Base-by-base conservation (phyloP, 2,113 vertebrate species). In the Danio rerio region DNA sequence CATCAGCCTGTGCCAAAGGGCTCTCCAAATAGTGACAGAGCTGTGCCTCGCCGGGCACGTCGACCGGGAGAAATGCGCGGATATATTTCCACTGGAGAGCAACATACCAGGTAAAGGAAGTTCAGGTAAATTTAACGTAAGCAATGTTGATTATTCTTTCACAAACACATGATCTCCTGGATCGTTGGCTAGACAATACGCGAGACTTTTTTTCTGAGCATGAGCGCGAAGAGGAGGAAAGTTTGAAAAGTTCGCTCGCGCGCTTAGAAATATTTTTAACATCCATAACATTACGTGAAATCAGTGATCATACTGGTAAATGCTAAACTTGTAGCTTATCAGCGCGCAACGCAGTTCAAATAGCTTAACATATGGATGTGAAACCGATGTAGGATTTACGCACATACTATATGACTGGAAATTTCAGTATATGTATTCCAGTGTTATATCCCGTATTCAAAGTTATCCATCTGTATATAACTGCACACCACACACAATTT, bases 21-120 rank as follows among this genome's bases (percentile, higher is more conserved):
- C 97, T 80, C 94, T 99, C 84, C 96, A 96, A 85, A 97, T 99
- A 89, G 94, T 99, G 63, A 95, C 95, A 69, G 97, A 98, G 91
- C 96, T 99, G 59, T 99, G 97, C 88, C 94, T 97, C 72, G 93
- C 95, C 20, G 97, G 96, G 79, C 94, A 96, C 87, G 96, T 98
- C 83, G 96, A 97, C 84, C 90, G 94, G 90, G 96, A 98, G 89
- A 96, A 96, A 92, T 99, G 97, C 66, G 93, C 96, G 10, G 95
- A 96, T 87, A 96, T 99, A 89, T 96, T 98, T 40, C 96, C 96
- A 9, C 85, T 88, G 87, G 92, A 92, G 92, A 94, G 94, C 84
- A 91, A 86, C 93, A 93, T 94, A 87, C 95, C 92, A 92, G 95
- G 96, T 90, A 96, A 92, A 92, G 92, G 92, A 88, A 88, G 89